phyloP scores from a whole-genome alignment of 2,888 invertebrate genomes.

The Cotesia congregata region DNA sequence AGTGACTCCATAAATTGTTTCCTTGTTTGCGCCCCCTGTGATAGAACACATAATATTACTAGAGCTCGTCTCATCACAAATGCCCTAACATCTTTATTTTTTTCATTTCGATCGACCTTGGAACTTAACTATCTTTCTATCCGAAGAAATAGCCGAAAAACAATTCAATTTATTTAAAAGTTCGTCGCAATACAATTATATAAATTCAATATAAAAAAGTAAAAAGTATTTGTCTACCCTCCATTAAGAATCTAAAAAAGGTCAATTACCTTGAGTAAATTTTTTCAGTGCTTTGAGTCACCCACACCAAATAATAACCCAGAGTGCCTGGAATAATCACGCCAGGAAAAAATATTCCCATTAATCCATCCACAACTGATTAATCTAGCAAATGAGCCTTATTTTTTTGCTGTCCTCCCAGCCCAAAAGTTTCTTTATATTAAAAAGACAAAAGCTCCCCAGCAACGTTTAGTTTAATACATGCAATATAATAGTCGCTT shows the following conservation, averaged over 20 bases:
- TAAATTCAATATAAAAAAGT: background rate
- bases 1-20: slow-evolving; percentile 41
- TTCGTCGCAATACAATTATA: slow-evolving; percentile 5
- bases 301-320: background rate
- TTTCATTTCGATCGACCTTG: slow-evolving; percentile 49
- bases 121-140: slow-evolving; percentile 44
- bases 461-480: slow-evolving; percentile 63
- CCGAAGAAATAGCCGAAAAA: no score
- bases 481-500: slow-evolving; percentile 65
- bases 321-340: background rate
- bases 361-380: background rate
- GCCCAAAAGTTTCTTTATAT: slow-evolving; percentile 4
- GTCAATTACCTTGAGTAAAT: background rate
- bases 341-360: background rate
- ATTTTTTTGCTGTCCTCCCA: background rate
- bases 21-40: slow-evolving; percentile 4
- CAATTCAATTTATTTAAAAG: background rate
- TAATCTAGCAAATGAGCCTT: background rate
- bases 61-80: slow-evolving; percentile 17
- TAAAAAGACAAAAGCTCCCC: slow-evolving; percentile 23
- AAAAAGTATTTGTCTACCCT: no score
- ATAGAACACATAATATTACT: background rate
- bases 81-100: slow-evolving; percentile 19
- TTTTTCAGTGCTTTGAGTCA: background rate
- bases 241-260: background rate